Base-by-base conservation (phyloP, 2,113 vertebrate genomes). In the Cranoglanis bouderius region DNA sequence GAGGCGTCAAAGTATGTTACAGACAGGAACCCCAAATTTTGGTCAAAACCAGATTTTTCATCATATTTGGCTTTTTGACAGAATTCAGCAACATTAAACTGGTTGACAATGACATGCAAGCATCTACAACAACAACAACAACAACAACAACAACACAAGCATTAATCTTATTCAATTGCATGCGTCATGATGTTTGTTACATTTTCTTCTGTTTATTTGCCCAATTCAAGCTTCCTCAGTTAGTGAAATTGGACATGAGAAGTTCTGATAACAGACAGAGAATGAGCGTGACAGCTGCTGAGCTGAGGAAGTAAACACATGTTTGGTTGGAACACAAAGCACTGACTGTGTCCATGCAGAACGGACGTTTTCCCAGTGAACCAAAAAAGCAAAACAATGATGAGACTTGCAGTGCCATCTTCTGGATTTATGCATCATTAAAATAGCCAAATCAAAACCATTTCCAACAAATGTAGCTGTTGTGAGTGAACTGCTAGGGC, bases 391-490 rank as follows among this genome's bases (percentile, higher is more conserved):
- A 10, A 29, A 53, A 61, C n/a, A 38, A 21, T 65, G 24, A 19
- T 26, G 51, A 35, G 9, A 78, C 24, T 14, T 75, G 32, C 38
- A 83, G 18, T 78, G 40, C 70, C 91, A 88, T 26, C 89, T 92
- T 51, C 51, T 81, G 91, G 85, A 84, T 59, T 12, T 59, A 21
- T 81, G 59, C 4, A 16, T 67, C 63, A 67, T 82, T 84, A 38
- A 29, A 77, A n/a, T 13, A 80, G 29, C 49, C 14, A 21, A 78
- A 21, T 32, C 24, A 16, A 16, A 43, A 26, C 51, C 59, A 3
- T 9, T 38, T 61, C 43, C 10, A 65, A 9, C 12, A 74, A 32
- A 74, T 24, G 1, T 29, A 43, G 4, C 49, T 29, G 84, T 8
- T 40, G 38, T 59, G 7, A 32, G 16, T 85, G 24, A 53, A 70